Percentiles rank a stretch among this genome's conserved stretches.
These are phyloP conservation scores for Andrena camellia DNA, from an alignment of 2,888 invertebrate genomes.

Conservation along the genomic window DNA sequence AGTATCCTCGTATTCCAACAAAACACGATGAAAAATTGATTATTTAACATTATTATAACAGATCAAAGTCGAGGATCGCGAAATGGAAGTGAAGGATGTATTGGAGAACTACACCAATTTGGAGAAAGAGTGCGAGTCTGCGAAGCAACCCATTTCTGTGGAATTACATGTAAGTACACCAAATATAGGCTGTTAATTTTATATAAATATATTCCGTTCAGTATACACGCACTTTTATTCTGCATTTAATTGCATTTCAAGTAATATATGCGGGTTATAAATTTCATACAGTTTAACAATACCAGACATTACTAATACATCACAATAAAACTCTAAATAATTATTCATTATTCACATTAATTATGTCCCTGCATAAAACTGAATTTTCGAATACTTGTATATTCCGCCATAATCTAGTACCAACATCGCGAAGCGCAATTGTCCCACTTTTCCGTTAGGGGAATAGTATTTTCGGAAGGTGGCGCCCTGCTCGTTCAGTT, in stretches of 20 bases:
- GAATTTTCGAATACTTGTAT: constrained; percentile 2
- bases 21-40: neutral
- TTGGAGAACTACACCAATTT: constrained; percentile 89
- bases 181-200: neutral
- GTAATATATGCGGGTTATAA: no score
- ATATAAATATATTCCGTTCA: neutral
- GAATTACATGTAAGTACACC: constrained; percentile 85
- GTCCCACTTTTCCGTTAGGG: neutral
- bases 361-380: neutral
- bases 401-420: neutral
- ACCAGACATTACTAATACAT: neutral
- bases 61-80: constrained; percentile 86
- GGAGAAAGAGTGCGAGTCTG: constrained; percentile 86
- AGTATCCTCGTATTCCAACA: constrained; percentile 3
- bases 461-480: neutral
- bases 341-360: no score
- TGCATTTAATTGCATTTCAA: neutral
- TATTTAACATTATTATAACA: constrained; percentile 67
- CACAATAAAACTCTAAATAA: no score
- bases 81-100: constrained; percentile 88
- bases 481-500: neutral
- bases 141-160: constrained; percentile 85
- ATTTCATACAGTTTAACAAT: no score
- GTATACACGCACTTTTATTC: neutral
- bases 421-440: neutral